phyloP scores from a whole-genome alignment of 2,113 vertebrate species.

The Pandion haliaetus region DNA sequence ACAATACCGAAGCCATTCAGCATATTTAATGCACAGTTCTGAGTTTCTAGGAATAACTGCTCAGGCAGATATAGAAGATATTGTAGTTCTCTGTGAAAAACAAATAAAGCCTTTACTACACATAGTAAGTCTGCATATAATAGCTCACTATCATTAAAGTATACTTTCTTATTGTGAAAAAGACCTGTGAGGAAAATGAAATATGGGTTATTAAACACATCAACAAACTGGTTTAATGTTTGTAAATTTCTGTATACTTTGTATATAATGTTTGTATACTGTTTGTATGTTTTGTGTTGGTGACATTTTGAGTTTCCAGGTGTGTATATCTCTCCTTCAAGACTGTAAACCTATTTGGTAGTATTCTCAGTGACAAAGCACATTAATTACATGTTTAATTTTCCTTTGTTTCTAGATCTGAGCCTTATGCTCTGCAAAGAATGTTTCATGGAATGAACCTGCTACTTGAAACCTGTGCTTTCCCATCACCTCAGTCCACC shows the following conservation, averaged over 20 bases:
- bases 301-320: neutral
- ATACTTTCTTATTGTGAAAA: neutral
- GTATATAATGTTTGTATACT: neutral
- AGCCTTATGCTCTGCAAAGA: neutral
- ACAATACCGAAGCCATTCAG: neutral
- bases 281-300: accelerated
- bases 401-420: neutral
- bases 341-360: neutral
- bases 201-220: neutral
- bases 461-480: neutral
- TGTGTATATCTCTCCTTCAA: neutral
- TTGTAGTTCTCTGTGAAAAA: neutral
- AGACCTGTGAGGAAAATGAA: neutral
- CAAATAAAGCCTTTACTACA: accelerated
- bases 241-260: neutral
- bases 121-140: neutral
- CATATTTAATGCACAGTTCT: neutral
- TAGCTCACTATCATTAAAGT: neutral
- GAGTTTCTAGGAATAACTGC: neutral
- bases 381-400: neutral
- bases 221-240: neutral
- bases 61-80: neutral
- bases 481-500: neutral
- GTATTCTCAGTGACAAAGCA: neutral
- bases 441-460: neutral